Conservation (phyloP, 2,113 vertebrate genomes). For the Megaceryle maxima region DNA sequence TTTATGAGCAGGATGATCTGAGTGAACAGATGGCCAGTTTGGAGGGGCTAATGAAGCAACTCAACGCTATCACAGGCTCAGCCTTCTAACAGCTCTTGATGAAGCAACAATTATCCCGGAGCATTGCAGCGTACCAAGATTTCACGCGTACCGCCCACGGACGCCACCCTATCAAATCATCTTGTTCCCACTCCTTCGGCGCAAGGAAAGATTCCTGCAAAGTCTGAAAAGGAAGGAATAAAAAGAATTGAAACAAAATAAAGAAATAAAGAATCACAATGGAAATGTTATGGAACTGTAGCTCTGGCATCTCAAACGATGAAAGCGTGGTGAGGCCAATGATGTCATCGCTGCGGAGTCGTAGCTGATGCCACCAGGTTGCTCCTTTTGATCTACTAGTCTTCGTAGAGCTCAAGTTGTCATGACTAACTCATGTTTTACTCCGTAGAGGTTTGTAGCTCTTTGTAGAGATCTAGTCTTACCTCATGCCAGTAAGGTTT, state of each 20-base stretch:
- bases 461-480: constrained; percentile 40
- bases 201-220: neutral
- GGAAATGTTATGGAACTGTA: neutral
- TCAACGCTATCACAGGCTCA: constrained; percentile 95
- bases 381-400: neutral
- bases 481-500: constrained; percentile 40
- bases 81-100: constrained; percentile 82
- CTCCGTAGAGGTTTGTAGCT: neutral
- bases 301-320: neutral
- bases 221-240: neutral
- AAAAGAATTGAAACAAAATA: neutral
- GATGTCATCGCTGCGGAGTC: neutral
- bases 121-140: constrained; percentile 66
- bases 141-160: constrained; percentile 45
- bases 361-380: neutral
- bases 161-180: constrained; percentile 14
- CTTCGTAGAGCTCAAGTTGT: neutral
- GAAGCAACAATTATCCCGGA: constrained; percentile 25
- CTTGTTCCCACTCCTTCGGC: neutral
- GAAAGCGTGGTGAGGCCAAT: neutral
- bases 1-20: constrained; percentile 94
- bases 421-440: neutral
- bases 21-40: constrained; percentile 98
- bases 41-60: constrained; percentile 97
- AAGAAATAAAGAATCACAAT: neutral